These are phyloP conservation scores for Platorchestia sp. DNA, from an alignment of 1,140 invertebrate genomes.

Conservation along the genomic window DNA sequence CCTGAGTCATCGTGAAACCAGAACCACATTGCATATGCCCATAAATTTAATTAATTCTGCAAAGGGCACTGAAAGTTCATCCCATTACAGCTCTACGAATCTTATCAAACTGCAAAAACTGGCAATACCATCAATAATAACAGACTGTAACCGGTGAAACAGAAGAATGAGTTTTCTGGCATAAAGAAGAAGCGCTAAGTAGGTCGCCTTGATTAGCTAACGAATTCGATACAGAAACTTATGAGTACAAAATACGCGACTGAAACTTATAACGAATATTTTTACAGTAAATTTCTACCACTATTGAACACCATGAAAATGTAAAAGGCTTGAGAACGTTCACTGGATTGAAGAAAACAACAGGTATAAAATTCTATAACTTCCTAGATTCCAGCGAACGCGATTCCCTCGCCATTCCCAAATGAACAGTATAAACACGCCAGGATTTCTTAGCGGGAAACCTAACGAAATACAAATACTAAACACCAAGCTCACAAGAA, in stretches of 20 bases:
- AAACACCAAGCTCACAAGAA: neutral
- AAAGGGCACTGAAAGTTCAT: too few relatives aligned
- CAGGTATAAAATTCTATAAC: neutral
- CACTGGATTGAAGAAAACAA: neutral
- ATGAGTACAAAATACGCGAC: neutral
- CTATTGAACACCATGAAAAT: neutral
- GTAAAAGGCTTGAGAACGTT: neutral
- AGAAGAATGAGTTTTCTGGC: too few relatives aligned
- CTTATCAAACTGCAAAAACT: too few relatives aligned
- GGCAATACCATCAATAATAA: too few relatives aligned
- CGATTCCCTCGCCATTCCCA: neutral
- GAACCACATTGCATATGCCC: too few relatives aligned
- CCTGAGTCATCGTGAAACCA: too few relatives aligned
- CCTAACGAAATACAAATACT: neutral
- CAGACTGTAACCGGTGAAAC: too few relatives aligned
- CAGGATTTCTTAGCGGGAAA: neutral
- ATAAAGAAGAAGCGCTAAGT: neutral
- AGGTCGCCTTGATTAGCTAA: neutral
- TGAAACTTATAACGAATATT: neutral
- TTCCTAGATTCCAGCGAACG: neutral
- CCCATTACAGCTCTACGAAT: too few relatives aligned
- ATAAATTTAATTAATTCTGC: too few relatives aligned
- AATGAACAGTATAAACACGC: neutral
- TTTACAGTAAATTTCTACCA: neutral
- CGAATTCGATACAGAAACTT: neutral